Percentiles rank a stretch among this genome's conserved stretches.
Evolutionary conservation across 2,113 vertebrate species (phyloP).

Genomic region (Burhinus oedicnemus): DNA sequence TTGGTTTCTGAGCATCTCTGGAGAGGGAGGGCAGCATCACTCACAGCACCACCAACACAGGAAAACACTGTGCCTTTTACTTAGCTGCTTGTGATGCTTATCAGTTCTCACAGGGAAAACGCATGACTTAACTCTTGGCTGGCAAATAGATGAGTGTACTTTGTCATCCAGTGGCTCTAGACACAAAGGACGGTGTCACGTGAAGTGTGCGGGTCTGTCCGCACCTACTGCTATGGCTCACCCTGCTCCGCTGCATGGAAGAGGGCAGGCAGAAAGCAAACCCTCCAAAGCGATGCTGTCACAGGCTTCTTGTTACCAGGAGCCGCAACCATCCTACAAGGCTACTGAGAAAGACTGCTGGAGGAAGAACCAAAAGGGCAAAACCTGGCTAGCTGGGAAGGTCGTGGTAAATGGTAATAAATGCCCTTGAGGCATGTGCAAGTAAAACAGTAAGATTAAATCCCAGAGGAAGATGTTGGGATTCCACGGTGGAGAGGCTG

Average conservation of each 20-base stretch:
- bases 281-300: background rate
- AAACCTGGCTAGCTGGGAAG: background rate
- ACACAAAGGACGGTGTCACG: background rate
- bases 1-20: background rate
- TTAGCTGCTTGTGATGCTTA: background rate
- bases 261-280: background rate
- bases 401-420: background rate
- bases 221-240: background rate
- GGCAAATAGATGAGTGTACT: background rate
- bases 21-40: background rate
- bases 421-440: background rate
- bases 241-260: background rate
- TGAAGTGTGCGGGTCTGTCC: rapidly evolving
- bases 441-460: background rate
- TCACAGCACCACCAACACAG: background rate
- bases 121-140: background rate
- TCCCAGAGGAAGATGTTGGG: background rate
- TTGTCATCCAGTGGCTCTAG: background rate
- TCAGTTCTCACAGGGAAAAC: background rate
- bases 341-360: background rate
- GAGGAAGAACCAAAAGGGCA: background rate
- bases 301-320: background rate
- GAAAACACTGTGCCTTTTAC: background rate
- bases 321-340: background rate
- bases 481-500: background rate